phyloP scores from a whole-genome alignment of 2,888 invertebrate species.

The Cantharis lateralis region DNA sequence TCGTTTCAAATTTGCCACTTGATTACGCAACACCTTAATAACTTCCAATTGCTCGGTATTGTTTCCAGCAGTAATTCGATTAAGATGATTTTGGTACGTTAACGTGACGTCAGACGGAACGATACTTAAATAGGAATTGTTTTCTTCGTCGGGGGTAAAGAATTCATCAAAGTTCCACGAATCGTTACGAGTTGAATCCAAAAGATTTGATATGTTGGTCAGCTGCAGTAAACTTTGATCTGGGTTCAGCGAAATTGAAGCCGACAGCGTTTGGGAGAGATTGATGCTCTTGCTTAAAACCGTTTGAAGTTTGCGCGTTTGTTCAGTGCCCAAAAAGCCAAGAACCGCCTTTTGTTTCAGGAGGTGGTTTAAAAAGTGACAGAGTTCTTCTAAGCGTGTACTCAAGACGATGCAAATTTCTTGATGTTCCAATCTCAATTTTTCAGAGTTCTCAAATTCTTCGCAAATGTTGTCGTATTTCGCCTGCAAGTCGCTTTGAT shows the following conservation, averaged over 20 bases:
- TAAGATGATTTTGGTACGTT: conserved; percentile 49
- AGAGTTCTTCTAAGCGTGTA: conserved; percentile 67
- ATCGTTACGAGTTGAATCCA: conserved; percentile 48
- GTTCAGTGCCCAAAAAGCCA: conserved; percentile 59
- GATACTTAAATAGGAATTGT: conserved; percentile 42
- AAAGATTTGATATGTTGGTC: conserved; percentile 56
- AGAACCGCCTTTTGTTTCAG: conserved; percentile 65
- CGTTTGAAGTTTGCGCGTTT: conserved; percentile 59
- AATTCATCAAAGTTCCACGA: conserved; percentile 31
- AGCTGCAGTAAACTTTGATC: conserved; percentile 59
- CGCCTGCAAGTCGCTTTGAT: conserved; percentile 33
- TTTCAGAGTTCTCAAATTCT: conserved; percentile 52
- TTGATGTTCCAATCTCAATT: conserved; percentile 51
- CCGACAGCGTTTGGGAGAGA: conserved; percentile 58
- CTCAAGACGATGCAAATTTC: conserved; percentile 60
- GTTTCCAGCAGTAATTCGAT: conserved; percentile 32
- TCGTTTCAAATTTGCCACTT: conserved; percentile 52
- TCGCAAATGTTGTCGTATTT: conserved; percentile 43
- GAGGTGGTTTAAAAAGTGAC: conserved; percentile 68
- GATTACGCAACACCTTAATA: conserved; percentile 47
- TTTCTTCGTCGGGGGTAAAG: conserved; percentile 32
- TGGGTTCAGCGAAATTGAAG: conserved; percentile 52
- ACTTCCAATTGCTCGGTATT: conserved; percentile 38
- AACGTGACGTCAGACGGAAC: conserved; percentile 47
- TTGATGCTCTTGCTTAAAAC: conserved; percentile 62